Base-by-base conservation (phyloP, 2,888 invertebrate genomes). In the Ophion ellenae region DNA sequence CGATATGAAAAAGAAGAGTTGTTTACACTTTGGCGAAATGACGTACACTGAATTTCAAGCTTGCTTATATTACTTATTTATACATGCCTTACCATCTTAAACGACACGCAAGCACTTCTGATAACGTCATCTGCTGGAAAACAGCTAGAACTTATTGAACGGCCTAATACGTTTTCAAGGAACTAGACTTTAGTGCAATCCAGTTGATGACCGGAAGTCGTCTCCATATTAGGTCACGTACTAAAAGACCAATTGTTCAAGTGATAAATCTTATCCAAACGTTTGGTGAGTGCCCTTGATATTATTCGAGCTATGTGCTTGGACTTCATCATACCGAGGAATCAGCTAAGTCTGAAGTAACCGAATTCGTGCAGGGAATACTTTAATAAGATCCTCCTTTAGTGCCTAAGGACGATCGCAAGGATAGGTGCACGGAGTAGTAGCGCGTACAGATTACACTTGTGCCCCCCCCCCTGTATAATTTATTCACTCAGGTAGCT, bases 401-500 rank as follows among this genome's bases (percentile, higher is more conserved):
- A n/a, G 66, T 36, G 47, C 61, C 28, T 57, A 73, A 40, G 67
- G 11, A 59, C 70, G 80, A 83, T 83, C 57, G 63, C 11, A 66
- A 74, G 61, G 76, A 77, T 75, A 77, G 79, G 70, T 24, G 61
- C 24, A 61, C 24, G 24, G 17, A 32, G 28, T 20, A 45, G 61
- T 61, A 28, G 20, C 28, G 6, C 66, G 76, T 69, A 61, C 61
- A 66, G 53, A 64, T 40, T 40, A 71, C 64, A 24, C 7, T 61
- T 64, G 32, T 32, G 47, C 75, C 32, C 2, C 32, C 32, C 32
- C 32, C 32, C 53, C 24, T 28, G 73, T 69, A 45, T 86, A 81
- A 86, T 77, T 86, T 83, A 86, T 86, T 86, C 86, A 81, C 47
- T 36, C 81, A 83, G 77, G 80, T 83, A 81, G 86, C 86, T 73